Conservation (phyloP, 1,140 invertebrate species). For the Drosophila watanabei region DNA sequence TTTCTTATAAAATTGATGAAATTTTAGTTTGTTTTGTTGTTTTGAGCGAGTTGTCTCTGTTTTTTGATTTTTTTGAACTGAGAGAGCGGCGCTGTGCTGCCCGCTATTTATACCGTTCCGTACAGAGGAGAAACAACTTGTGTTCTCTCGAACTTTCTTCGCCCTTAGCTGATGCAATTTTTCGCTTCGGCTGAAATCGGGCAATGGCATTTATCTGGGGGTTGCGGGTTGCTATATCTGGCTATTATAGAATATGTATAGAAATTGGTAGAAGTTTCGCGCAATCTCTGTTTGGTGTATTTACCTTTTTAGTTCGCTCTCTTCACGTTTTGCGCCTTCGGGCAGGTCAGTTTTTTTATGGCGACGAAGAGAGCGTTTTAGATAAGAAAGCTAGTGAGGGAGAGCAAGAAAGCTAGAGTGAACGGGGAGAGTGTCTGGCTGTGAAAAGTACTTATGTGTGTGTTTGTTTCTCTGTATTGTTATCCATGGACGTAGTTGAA, state of each 20-base stretch:
- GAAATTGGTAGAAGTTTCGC: conserved; percentile 20
- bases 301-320: conserved; percentile 30
- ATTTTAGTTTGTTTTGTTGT: background rate
- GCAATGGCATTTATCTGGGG: conserved; percentile 35
- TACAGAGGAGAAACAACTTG: conserved; percentile 36
- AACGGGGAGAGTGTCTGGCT: conserved; percentile 8
- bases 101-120: conserved; percentile 60
- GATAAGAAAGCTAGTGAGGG: background rate
- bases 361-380: conserved; percentile 4
- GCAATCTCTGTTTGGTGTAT: conserved; percentile 7
- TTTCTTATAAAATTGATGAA: conserved; percentile 3
- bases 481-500: conserved; percentile 4
- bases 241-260: background rate
- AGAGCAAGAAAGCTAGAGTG: background rate
- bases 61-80: conserved; percentile 39
- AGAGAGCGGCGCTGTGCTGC: background rate
- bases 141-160: conserved; percentile 50
- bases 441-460: background rate
- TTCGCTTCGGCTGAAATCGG: conserved; percentile 24
- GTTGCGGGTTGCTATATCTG: background rate
- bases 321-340: conserved; percentile 1
- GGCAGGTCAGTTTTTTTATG: conserved; percentile 44
- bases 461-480: background rate
- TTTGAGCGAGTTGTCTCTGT: conserved; percentile 19
- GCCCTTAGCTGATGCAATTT: conserved; percentile 62